phyloP scores from a whole-genome alignment of 2,797 vertebrate species.

The Threskiornis aethiopicus region DNA sequence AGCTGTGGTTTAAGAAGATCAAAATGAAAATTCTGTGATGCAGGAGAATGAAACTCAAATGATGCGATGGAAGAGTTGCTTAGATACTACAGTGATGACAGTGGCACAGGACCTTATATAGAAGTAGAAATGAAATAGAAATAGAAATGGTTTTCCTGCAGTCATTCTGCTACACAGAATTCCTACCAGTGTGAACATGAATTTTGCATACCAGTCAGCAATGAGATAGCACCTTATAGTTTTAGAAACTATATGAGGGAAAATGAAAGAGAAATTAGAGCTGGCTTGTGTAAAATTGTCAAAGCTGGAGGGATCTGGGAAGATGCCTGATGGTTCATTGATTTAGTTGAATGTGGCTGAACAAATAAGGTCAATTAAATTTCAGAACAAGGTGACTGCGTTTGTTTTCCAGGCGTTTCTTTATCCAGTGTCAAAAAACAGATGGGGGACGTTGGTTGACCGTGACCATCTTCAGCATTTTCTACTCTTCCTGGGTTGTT shows the following conservation, averaged over 20 bases:
- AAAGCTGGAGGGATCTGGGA: neutral
- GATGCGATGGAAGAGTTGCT: neutral
- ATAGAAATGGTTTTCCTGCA: neutral
- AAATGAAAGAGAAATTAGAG: neutral
- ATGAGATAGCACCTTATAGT: neutral
- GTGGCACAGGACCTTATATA: neutral
- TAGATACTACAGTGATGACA: slow-evolving; percentile 5
- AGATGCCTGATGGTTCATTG: neutral
- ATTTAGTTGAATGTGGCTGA: neutral
- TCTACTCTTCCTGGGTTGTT: neutral
- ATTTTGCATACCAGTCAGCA: neutral
- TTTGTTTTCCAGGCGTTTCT: neutral
- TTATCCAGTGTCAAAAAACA: neutral
- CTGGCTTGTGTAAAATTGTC: neutral
- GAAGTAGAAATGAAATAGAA: slow-evolving; percentile 1
- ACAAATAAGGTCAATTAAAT: neutral
- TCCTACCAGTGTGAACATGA: neutral
- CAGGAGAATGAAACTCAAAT: neutral
- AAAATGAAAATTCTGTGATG: neutral
- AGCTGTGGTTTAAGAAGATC: neutral
- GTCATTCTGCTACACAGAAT: neutral
- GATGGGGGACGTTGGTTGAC: neutral
- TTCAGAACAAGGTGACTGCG: neutral
- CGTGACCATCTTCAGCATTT: neutral
- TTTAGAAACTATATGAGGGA: neutral